A percentile compares a stretch with the other conserved stretches of the same genome.
These are phyloP conservation scores for Phylloscopus trochilus DNA, from an alignment of 2,113 vertebrate genomes.

Conservation along the genomic window DNA sequence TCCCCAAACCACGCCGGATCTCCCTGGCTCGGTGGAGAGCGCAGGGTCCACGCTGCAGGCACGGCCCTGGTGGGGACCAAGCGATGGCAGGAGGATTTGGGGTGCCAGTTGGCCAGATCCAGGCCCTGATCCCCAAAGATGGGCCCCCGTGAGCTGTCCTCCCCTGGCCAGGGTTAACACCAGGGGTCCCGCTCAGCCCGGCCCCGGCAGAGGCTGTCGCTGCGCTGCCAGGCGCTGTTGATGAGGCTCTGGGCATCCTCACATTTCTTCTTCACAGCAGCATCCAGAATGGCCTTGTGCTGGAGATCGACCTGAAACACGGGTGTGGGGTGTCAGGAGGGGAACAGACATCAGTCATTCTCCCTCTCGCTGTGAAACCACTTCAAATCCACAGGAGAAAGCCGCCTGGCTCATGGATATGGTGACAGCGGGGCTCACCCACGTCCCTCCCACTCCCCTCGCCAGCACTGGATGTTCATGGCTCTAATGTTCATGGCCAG, in stretches of 20 bases:
- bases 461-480: neutral
- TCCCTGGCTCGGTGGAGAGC: rapidly evolving
- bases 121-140: neutral
- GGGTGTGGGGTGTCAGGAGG: rapidly evolving
- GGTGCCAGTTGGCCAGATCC: neutral
- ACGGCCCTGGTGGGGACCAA: neutral
- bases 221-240: slow-evolving; percentile 90
- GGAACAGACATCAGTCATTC: rapidly evolving
- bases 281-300: slow-evolving; percentile 65
- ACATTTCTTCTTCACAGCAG: slow-evolving; percentile 78
- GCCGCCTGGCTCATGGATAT: rapidly evolving
- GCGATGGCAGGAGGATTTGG: neutral
- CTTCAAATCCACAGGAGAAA: neutral
- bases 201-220: slow-evolving; percentile 92
- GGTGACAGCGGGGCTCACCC: rapidly evolving
- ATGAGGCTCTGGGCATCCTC: slow-evolving; percentile 89
- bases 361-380: neutral
- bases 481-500: neutral
- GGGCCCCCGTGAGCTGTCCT: neutral
- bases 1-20: rapidly evolving
- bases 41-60: rapidly evolving
- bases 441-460: neutral
- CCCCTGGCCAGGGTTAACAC: slow-evolving; percentile 70
- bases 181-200: slow-evolving; percentile 91
- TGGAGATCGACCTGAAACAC: slow-evolving; percentile 71